A percentile compares a stretch with the other conserved stretches of the same genome.
These are phyloP conservation scores for Abrostola tripartita DNA, from an alignment of 2,888 invertebrate species.

Conservation along the genomic window DNA sequence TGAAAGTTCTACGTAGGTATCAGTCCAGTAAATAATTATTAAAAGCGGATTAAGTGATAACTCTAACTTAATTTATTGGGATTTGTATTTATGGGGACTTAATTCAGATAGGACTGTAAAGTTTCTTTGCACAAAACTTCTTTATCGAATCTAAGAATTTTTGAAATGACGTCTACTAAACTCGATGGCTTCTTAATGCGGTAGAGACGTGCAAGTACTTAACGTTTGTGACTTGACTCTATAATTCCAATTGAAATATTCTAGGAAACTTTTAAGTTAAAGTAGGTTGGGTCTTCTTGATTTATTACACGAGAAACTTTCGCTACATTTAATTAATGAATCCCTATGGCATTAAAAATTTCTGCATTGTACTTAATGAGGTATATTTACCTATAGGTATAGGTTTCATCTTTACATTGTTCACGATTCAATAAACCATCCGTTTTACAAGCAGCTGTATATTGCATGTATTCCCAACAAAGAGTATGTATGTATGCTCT, in stretches of 20 bases:
- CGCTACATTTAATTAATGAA: neutral
- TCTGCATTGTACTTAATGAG: slow-evolving; percentile 12
- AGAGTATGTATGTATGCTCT: slow-evolving; percentile 68
- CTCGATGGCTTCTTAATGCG: slow-evolving; percentile 21
- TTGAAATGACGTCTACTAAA: slow-evolving; percentile 3
- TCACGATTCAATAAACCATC: slow-evolving; percentile 43
- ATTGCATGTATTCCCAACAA: slow-evolving; percentile 57
- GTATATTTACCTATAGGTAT: neutral
- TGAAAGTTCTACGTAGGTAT: slow-evolving; percentile 20
- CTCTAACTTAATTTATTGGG: slow-evolving; percentile 28
- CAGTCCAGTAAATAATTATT: slow-evolving; percentile 35
- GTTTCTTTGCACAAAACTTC: slow-evolving; percentile 2
- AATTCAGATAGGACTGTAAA: slow-evolving; percentile 14
- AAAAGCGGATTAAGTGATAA: slow-evolving; percentile 20
- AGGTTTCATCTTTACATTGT: slow-evolving; percentile 24
- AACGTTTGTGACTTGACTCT: slow-evolving; percentile 18
- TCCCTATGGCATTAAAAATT: neutral
- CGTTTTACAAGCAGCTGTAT: slow-evolving; percentile 66
- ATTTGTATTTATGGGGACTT: slow-evolving; percentile 28
- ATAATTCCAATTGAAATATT: slow-evolving; percentile 32
- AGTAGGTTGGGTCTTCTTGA: neutral
- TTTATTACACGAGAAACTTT: slow-evolving; percentile 14
- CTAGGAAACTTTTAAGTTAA: slow-evolving; percentile 15
- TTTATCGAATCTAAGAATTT: slow-evolving; percentile 12
- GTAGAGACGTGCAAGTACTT: slow-evolving; percentile 13